These are phyloP conservation scores for Ariolimax columbianus DNA, from an alignment of 2,888 invertebrate genomes.

Conservation along the genomic window DNA sequence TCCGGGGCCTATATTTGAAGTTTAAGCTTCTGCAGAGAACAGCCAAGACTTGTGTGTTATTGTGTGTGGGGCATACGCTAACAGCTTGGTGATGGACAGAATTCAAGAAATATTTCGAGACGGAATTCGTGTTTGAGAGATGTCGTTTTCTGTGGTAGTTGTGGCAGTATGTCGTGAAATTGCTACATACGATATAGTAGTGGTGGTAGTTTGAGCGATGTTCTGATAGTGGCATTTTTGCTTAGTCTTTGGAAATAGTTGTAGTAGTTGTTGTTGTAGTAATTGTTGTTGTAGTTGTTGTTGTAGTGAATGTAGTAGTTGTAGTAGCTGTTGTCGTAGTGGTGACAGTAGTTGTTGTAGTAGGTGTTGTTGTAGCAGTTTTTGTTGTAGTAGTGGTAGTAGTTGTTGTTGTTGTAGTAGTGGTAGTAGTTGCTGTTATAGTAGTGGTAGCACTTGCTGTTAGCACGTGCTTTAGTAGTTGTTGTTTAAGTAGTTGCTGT, in stretches of 20 bases:
- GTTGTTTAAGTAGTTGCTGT: not conserved
- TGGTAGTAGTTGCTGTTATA: not conserved
- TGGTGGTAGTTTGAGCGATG: conserved; percentile 13
- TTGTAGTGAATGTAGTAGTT: not conserved
- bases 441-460: not conserved
- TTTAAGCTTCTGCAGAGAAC: no score
- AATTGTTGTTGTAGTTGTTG: not conserved
- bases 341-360: not conserved
- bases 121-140: no score
- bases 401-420: not conserved
- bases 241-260: not conserved
- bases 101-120: no score
- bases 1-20: no score
- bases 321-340: not conserved
- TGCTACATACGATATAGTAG: conserved; percentile 7
- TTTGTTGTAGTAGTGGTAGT: not conserved
- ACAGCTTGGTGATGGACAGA: no score
- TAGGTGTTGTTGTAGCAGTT: not conserved
- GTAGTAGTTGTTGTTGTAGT: not conserved
- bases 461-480: not conserved
- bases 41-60: no score
- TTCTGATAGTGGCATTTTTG: not conserved
- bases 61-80: no score
- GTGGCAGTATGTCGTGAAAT: conserved; percentile 12
- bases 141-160: not conserved